Evolutionary conservation across 2,888 invertebrate genomes (phyloP).

Genomic region (Osmoderma eremita): DNA sequence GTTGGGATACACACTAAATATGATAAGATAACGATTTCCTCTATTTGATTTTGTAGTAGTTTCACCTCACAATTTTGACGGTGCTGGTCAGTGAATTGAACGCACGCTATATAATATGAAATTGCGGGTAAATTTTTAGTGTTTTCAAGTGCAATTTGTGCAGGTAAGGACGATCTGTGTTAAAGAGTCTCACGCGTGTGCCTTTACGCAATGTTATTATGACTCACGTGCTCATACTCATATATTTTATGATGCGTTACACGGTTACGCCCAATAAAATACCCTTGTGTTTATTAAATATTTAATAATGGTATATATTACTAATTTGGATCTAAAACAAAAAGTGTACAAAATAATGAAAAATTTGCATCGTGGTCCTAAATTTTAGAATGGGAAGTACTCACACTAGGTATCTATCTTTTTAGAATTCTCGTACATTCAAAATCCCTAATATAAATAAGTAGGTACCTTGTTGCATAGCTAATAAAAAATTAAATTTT

Average conservation of each 20-base stretch:
- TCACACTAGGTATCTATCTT: too few species aligned
- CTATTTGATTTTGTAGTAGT: slow-evolving; percentile 40
- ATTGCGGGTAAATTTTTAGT: slow-evolving; percentile 12
- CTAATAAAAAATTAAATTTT: too few species aligned
- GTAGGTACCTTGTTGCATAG: too few species aligned
- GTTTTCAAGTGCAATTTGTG: slow-evolving; percentile 9
- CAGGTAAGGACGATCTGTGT: slow-evolving; percentile 14
- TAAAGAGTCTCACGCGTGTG: neutral
- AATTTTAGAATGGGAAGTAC: too few species aligned
- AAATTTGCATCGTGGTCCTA: too few species aligned
- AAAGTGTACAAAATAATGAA: too few species aligned
- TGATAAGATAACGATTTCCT: slow-evolving; percentile 41
- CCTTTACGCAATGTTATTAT: neutral
- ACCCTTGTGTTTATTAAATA: neutral
- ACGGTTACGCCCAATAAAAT: slow-evolving; percentile 23
- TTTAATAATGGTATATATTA: too few species aligned
- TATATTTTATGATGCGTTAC: neutral
- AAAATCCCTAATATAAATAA: too few species aligned
- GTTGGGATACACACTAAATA: slow-evolving; percentile 31
- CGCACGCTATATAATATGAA: slow-evolving; percentile 20
- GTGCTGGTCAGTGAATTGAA: slow-evolving; percentile 17
- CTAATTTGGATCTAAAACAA: too few species aligned
- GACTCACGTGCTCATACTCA: neutral
- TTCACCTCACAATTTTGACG: slow-evolving; percentile 22
- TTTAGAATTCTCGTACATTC: too few species aligned